Base-by-base conservation (phyloP, 1,140 invertebrate species). In the Rhyacophila brunnea region DNA sequence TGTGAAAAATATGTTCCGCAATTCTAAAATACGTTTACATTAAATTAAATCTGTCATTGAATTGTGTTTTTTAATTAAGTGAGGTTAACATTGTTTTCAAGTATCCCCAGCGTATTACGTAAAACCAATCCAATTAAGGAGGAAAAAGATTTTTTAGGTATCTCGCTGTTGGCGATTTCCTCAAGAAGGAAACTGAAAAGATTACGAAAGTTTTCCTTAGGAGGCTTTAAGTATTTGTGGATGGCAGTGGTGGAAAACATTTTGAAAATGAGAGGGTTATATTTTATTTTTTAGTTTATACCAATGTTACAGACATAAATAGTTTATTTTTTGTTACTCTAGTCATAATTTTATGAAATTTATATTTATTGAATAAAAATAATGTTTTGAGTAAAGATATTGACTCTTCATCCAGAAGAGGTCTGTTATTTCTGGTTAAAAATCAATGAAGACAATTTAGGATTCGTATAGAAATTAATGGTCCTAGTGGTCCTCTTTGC, bases 141-240 rank as follows among this genome's bases (percentile, higher is more conserved):
- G 15, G 3, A 3, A 40, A 40, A 15, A 13, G 15, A 13, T n/a
- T 40, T 40, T 40, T 5, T 15, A 4, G 38, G n/a, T n/a, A 5
- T 13, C 5, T 13, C 15, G 7, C 9, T 32, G 4, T 40, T 28
- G 18, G 36, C 20, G 14, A 51, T 58, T 58, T 58, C 56, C 32
- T 44, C 56, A 52, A 57, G 43, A 50, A 52, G 53, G 60, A 62
- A 62, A 32, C 47, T 20, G 44, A 15, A 18, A 7, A 10, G 14
- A 13, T 55, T 61, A 40, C 46, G 36, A 44, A 61, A 61, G 34
- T 56, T 43, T 56, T 56, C 38, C 52, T 45, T 38, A 45, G 40
- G 40, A 47, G 42, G 28, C 44, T 32, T 23, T 23, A 32, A 13
- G 35, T 48, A 32, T 1, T 32, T 28, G 17, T n/a, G 28, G 46